Base-by-base conservation (phyloP, 2,113 vertebrate species). In the Upupa epops region DNA sequence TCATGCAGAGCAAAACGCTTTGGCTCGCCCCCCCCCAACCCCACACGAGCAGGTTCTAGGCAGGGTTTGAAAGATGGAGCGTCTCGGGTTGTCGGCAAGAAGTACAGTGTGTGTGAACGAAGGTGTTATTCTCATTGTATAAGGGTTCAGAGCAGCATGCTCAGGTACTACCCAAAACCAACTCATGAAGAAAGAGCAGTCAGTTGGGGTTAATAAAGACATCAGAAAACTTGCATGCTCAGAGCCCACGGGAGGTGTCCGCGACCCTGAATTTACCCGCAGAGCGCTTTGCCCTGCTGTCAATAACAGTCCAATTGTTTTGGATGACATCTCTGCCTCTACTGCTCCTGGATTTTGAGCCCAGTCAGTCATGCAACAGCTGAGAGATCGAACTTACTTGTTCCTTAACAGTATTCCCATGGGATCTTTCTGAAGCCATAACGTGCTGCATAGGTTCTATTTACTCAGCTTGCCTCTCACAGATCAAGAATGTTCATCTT, bases 61-160 rank as follows among this genome's bases (percentile, higher is more conserved):
- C 68, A 78, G 46, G 61, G 73, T 54, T 74, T 77, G 42, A 15
- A 82, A 87, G 59, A 87, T 58, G 49, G 84, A 95, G 42, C 32
- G 90, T 75, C 84, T 76, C 7, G 7, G 28, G 58, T 11, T 90
- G 66, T 58, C 54, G 17, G 2, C 34, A 70, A n/a, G 37, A 79
- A 88, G 46, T 48, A 80, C 34, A 65, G 24, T 8, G 28, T 65
- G 32, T 24, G 8, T 51, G 65, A 92, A 90, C 83, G 66, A 24
- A n/a, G 36, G 90, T 17, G 37, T 88, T 94, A 96, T 96, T 97
- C 94, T 96, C 95, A 97, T 97, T 98, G 98, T 98, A 98, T 98
- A 98, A 98, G 97, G 98, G 97, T 95, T 97, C 92, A 90, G 93
- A 97, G 96, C 96, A 97, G 96, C 95, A 95, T 95, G 97, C 95